Conservation (phyloP, 1,140 invertebrate species). For the Drosophila asahinai region DNA sequence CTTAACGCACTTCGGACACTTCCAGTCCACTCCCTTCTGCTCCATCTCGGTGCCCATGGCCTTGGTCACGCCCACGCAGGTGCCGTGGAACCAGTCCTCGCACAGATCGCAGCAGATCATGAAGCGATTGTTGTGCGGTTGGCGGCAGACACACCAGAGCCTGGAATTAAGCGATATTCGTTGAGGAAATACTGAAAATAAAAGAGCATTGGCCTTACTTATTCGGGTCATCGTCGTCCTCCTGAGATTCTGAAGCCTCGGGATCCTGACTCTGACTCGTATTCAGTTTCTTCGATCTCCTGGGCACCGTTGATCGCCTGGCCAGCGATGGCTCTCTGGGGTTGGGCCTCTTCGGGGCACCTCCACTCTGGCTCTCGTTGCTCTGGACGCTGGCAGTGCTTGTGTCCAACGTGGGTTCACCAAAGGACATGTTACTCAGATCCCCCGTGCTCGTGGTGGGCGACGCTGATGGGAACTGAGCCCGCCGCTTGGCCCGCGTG, state of each 20-base stretch:
- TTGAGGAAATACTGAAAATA: not conserved
- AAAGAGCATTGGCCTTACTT: conserved; percentile 54
- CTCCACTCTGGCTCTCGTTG: conserved; percentile 23
- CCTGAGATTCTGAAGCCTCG: conserved; percentile 89
- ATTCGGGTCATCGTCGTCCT: conserved; percentile 96
- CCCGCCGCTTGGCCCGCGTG: conserved; percentile 86
- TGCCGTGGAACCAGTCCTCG: conserved; percentile 99
- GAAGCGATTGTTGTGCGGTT: conserved; percentile 97
- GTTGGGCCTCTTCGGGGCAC: conserved; percentile 22
- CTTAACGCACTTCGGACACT: conserved; percentile 93
- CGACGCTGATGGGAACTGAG: conserved; percentile 52
- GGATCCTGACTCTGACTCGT: conserved; percentile 82
- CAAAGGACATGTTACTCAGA: conserved; percentile 32
- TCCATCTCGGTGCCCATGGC: conserved; percentile 96
- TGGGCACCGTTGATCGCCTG: conserved; percentile 34
- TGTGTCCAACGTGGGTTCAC: conserved; percentile 47
- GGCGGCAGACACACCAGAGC: conserved; percentile 97
- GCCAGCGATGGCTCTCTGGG: conserved; percentile 48
- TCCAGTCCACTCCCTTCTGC: conserved; percentile 94
- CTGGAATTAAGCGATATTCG: conserved; percentile 81
- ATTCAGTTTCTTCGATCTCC: conserved; percentile 55
- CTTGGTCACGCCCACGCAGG: conserved; percentile 97
- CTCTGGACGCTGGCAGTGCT: conserved; percentile 46
- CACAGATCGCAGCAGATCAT: conserved; percentile 99
- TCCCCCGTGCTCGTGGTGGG: conserved; percentile 32